Evolutionary conservation across 2,797 vertebrate species (phyloP), one percentile per base, ranked within the genome.

Genomic region (Phalanger gymnotis): DNA sequence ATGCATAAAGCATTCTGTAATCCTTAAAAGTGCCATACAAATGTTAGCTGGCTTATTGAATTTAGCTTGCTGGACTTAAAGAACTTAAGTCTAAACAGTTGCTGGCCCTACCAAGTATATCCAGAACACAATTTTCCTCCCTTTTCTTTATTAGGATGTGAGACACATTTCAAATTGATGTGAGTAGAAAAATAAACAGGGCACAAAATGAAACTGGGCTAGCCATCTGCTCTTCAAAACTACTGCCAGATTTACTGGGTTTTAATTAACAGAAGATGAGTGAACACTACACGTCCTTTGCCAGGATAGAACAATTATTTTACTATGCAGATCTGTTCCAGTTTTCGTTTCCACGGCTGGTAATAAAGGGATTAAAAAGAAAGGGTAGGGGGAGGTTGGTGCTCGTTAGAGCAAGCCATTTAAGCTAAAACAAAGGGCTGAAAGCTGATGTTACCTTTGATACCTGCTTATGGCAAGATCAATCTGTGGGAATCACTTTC

Each of bases 231-330:
- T 89, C 53, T 92, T 58, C 91, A 53, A n/a, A 25, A n/a, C 0
- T 14, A n/a, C n/a, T 3, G 22, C 95, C 95, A 95, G 51, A 53
- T 91, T 56, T 91, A 57, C 93, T 14, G 66, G 94, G 61, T 94
- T 96, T 95, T 96, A 95, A 97, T 96, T 94, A 93, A 91, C 89
- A 94, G 92, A 92, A 91, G 91, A 93, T 92, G 94, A 96, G 94
- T 90, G 96, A 97, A 91, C 58, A 34, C 34, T 3, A 7, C 2
- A 94, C 56, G 87, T 61, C 93, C 93, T 95, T 73, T 89, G 92
- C 93, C 96, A 95, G 81, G 81, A 56, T 1, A 54, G 73, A 91
- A 89, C 87, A 95, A 92, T 52, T 12, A 90, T 94, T 93, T 94
- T 93, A 11, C 81, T 93, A 66, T 54, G 93, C 51, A 54, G 91